Evolutionary conservation across 1,140 invertebrate genomes (phyloP).

Genomic region (Drosophila azteca): DNA sequence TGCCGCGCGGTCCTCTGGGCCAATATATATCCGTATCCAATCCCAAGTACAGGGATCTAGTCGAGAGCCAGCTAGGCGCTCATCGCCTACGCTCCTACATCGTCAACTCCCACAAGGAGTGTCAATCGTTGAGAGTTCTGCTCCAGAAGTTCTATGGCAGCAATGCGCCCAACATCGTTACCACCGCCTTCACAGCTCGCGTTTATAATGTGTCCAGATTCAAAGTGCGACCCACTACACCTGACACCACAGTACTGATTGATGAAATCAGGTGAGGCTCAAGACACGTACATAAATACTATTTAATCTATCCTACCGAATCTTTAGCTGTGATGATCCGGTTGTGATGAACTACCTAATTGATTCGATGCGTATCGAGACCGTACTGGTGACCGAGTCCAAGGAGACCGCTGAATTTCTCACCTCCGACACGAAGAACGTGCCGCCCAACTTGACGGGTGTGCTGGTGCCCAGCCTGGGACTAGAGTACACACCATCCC

Average conservation of each 20-base stretch:
- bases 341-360: constrained; percentile 93
- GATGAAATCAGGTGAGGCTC: constrained; percentile 86
- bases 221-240: constrained; percentile 83
- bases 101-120: constrained; percentile 89
- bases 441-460: constrained; percentile 87
- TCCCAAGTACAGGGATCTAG: constrained; percentile 88
- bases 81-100: constrained; percentile 87
- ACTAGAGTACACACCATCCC: constrained; percentile 83
- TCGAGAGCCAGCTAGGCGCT: constrained; percentile 88
- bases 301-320: no score
- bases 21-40: constrained; percentile 88
- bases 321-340: constrained; percentile 86
- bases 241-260: constrained; percentile 60
- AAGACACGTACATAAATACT: no score
- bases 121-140: constrained; percentile 45
- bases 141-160: constrained; percentile 44
- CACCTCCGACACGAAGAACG: constrained; percentile 86
- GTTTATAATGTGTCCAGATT: constrained; percentile 87
- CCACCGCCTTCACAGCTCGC: constrained; percentile 87
- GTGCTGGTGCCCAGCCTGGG: constrained; percentile 87
- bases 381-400: constrained; percentile 87
- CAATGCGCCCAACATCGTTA: constrained; percentile 85
- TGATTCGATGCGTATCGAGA: constrained; percentile 90
- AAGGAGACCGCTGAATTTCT: constrained; percentile 86
- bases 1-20: constrained; percentile 91